phyloP scores from a whole-genome alignment of 2,797 vertebrate genomes.

The Florisuga fusca region DNA sequence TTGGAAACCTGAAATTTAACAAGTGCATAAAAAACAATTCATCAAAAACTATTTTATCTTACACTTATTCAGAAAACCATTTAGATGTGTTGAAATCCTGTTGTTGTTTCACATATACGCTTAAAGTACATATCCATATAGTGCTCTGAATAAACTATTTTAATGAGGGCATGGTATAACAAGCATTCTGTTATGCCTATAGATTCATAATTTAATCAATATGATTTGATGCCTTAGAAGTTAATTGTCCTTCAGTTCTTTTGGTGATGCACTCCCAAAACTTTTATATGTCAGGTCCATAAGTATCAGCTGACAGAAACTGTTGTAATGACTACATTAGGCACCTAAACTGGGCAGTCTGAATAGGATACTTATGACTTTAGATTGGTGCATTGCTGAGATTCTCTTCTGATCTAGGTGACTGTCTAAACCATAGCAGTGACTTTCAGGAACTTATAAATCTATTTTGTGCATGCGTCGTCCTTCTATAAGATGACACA shows the following conservation, averaged over 20 bases:
- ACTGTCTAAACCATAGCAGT: neutral
- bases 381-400: neutral
- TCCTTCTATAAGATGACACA: neutral
- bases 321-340: neutral
- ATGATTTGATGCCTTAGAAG: neutral
- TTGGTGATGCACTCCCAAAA: neutral
- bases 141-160: neutral
- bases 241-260: neutral
- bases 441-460: neutral
- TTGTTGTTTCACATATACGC: neutral
- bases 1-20: slow-evolving; percentile 5
- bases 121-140: neutral
- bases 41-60: neutral
- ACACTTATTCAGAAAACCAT: neutral
- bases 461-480: neutral
- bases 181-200: neutral
- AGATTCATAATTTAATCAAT: neutral
- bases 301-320: neutral
- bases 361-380: neutral
- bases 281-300: neutral
- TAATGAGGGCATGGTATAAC: neutral
- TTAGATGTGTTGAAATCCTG: neutral
- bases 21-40: neutral
- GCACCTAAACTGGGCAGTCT: neutral
- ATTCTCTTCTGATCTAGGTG: neutral